Conservation (phyloP, 2,888 invertebrate genomes). For the Alsophila aescularia region DNA sequence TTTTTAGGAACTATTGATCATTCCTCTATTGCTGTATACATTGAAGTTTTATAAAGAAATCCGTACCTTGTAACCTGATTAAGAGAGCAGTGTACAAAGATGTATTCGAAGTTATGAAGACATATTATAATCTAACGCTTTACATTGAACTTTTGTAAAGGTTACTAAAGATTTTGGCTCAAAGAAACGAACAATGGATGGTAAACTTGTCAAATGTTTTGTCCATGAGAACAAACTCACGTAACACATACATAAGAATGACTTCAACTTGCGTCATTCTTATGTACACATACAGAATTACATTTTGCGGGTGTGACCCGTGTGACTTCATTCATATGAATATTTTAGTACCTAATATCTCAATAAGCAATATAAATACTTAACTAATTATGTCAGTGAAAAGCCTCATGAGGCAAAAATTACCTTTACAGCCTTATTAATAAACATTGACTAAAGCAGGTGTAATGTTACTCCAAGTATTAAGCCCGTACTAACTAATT, state of each 20-base stretch:
- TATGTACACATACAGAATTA: too few species aligned
- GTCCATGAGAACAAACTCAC: constrained; percentile 7
- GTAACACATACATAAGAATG: constrained; percentile 9
- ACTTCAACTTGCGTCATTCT: constrained; percentile 3
- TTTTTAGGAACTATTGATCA: background rate
- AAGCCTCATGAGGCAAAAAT: too few species aligned
- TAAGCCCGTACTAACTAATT: too few species aligned
- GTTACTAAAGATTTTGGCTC: background rate
- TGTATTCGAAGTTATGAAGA: background rate
- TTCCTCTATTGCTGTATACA: background rate
- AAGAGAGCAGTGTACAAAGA: background rate
- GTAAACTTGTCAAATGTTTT: constrained; percentile 2
- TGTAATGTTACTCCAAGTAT: too few species aligned
- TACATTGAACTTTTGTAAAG: background rate
- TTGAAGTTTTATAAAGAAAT: background rate
- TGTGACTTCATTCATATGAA: too few species aligned
- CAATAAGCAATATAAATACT: too few species aligned
- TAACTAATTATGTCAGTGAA: too few species aligned
- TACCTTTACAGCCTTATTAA: too few species aligned
- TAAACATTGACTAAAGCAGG: too few species aligned
- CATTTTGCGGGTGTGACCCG: constrained; percentile 16
- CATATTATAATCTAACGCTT: background rate
- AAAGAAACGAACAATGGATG: background rate
- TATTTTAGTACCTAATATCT: constrained; percentile 16
- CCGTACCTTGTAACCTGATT: background rate